These are phyloP conservation scores for Chloroceryle aenea DNA, from an alignment of 2,113 vertebrate species.

Conservation along the genomic window DNA sequence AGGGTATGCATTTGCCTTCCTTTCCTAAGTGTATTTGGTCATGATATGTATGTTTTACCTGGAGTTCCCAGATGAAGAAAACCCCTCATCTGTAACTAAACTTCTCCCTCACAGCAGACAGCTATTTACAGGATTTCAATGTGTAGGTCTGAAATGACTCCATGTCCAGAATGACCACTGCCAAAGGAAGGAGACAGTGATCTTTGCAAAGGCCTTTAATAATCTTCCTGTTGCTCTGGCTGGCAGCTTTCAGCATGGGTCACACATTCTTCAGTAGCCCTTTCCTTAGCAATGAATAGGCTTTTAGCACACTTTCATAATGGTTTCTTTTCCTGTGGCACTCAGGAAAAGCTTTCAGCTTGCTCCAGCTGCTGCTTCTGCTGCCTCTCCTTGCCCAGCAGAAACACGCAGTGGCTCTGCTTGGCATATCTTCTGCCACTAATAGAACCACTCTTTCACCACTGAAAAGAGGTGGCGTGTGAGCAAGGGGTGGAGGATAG, in stretches of 20 bases:
- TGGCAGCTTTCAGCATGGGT: constrained; percentile 3
- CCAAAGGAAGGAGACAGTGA: not conserved
- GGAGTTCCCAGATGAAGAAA: not conserved
- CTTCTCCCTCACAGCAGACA: not conserved
- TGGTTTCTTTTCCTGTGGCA: constrained; percentile 38
- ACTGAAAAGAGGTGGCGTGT: not conserved
- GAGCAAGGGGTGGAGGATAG: not conserved
- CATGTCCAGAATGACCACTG: not conserved
- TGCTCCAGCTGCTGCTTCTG: not conserved
- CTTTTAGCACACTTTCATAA: constrained; percentile 34
- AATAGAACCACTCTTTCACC: not conserved
- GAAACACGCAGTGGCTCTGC: not conserved
- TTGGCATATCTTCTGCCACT: not conserved
- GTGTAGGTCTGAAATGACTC: not conserved
- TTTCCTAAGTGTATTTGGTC: not conserved
- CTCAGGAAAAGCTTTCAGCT: constrained; percentile 43
- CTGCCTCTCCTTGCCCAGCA: not conserved
- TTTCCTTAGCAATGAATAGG: constrained; percentile 71
- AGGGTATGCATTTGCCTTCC: not conserved
- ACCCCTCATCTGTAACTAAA: not conserved
- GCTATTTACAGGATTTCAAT: constrained; percentile 41
- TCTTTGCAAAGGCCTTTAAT: constrained; percentile 35
- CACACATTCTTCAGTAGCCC: constrained; percentile 57
- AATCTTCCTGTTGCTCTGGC: constrained; percentile 11
- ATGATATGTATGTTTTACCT: not conserved